Evolutionary conservation across 2,797 vertebrate species (phyloP), one percentile per base, ranked within the genome.

Genomic region (Acipenser ruthenus): DNA sequence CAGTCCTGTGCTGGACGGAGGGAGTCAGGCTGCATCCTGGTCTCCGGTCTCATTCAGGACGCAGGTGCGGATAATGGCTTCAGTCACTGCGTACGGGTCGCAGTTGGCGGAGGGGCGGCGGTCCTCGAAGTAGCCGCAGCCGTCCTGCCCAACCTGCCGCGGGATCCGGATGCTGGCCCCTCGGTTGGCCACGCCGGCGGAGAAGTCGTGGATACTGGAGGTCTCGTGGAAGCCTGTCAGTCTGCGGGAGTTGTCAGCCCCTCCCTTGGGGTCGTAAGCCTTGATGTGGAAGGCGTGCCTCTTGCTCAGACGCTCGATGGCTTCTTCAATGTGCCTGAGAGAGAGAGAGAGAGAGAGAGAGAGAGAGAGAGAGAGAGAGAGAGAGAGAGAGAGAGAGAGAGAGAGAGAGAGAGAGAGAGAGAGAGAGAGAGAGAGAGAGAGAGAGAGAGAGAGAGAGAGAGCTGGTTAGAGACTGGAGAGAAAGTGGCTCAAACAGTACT

Each of bases 21-120:
- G 23, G 23, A 37, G 23, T 37, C 23, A 37, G 23, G 23, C 23
- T 37, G 23, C 23, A 37, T 79, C 78, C 49, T 83, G 78, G 8
- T 80, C 73, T 0, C 80, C 76, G 0, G 73, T 75, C 70, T 86
- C 81, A 0, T 82, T 78, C 62, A 91, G 78, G 67, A 94, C 67
- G 3, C 89, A 90, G 0, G 93, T 95, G 69, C 63, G 67, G 50
- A 83, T 77, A 0, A 96, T 89, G 73, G 82, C 84, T 65, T 72
- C 70, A 0, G 86, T 94, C 65, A 95, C 94, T 0, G 79, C 55
- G 1, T 96, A 95, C 0, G 94, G 94, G 78, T 96, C 92, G 0
- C 94, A 96, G 85, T 95, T 96, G 55, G 92, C 90, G 0, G 94
- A 77, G 0, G 94, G 93, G 4, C 92, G 85, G 10, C 93, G 88